Evolutionary conservation across 2,888 invertebrate species (phyloP).

Genomic region (Tiliacea citrago): DNA sequence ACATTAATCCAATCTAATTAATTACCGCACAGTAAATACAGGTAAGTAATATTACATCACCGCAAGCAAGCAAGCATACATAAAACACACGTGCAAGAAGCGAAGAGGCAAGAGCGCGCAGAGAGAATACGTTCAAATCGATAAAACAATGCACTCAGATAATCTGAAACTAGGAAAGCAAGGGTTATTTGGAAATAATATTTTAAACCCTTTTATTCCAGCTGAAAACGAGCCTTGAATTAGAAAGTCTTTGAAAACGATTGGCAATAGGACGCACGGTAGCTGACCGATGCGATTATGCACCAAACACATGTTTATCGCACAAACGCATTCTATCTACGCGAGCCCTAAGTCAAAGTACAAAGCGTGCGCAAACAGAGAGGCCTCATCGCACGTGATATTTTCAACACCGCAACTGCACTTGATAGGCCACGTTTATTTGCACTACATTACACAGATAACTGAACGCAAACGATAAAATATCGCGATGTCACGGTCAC

Average conservation of each 20-base stretch:
- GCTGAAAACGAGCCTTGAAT: not conserved
- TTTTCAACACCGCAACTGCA: slow-evolving; percentile 50
- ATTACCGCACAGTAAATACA: slow-evolving; percentile 12
- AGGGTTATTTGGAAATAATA: not conserved
- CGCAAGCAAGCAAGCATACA: slow-evolving; percentile 19
- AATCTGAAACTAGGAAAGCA: not conserved
- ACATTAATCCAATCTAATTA: slow-evolving; percentile 23
- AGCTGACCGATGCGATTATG: not conserved
- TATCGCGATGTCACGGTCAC: slow-evolving; percentile 10
- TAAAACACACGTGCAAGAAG: slow-evolving; percentile 31
- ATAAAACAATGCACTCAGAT: not conserved
- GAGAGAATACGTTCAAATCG: slow-evolving; percentile 17
- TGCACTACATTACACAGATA: slow-evolving; percentile 14
- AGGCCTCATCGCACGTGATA: slow-evolving; percentile 43
- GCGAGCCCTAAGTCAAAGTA: slow-evolving; percentile 25
- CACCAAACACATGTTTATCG: not conserved
- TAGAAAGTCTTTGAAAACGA: not conserved
- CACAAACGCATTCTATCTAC: slow-evolving; percentile 15
- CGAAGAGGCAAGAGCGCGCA: slow-evolving; percentile 12
- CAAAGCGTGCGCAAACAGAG: slow-evolving; percentile 49
- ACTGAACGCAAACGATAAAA: slow-evolving; percentile 29
- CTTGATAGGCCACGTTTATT: slow-evolving; percentile 42
- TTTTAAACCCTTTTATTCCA: not conserved
- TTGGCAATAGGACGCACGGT: not conserved
- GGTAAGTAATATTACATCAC: slow-evolving; percentile 18